phyloP scores from a whole-genome alignment of 1,140 invertebrate species.

The Ips typographus region DNA sequence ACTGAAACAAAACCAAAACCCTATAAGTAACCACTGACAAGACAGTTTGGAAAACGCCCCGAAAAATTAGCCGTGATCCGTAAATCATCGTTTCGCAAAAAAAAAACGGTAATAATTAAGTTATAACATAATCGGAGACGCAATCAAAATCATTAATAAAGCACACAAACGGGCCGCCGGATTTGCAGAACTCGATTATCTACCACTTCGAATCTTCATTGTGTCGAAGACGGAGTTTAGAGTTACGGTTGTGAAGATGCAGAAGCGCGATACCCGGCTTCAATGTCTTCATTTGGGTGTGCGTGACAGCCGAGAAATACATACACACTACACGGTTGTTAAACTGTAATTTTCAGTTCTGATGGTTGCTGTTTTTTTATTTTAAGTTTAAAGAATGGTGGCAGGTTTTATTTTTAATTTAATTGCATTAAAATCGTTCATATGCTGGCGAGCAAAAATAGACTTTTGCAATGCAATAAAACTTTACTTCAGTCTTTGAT shows the following conservation, averaged over 20 bases:
- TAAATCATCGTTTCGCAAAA: slow-evolving; percentile 11
- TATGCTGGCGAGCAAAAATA: too few relatives aligned
- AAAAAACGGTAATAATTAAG: slow-evolving; percentile 27
- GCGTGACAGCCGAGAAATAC: slow-evolving; percentile 3
- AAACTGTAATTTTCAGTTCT: too few relatives aligned
- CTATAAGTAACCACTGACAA: too few relatives aligned
- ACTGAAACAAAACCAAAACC: slow-evolving; percentile 41
- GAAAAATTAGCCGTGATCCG: background rate
- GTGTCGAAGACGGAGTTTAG: slow-evolving; percentile 17
- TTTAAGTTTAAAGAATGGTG: too few relatives aligned
- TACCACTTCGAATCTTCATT: slow-evolving; percentile 25
- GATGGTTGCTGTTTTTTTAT: too few relatives aligned
- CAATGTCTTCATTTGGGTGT: slow-evolving; percentile 21
- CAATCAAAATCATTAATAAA: slow-evolving; percentile 33
- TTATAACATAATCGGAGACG: slow-evolving; percentile 27
- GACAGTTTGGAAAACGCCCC: too few relatives aligned
- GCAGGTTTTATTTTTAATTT: too few relatives aligned
- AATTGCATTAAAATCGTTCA: too few relatives aligned
- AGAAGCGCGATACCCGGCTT: slow-evolving; percentile 15
- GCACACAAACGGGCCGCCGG: slow-evolving; percentile 20
- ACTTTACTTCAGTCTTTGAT: too few relatives aligned
- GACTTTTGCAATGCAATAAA: too few relatives aligned
- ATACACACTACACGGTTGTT: too few relatives aligned
- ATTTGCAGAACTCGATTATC: slow-evolving; percentile 27
- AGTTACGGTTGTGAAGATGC: slow-evolving; percentile 21